Conservation (phyloP, 2,113 vertebrate genomes). For the Phycodurus eques region DNA sequence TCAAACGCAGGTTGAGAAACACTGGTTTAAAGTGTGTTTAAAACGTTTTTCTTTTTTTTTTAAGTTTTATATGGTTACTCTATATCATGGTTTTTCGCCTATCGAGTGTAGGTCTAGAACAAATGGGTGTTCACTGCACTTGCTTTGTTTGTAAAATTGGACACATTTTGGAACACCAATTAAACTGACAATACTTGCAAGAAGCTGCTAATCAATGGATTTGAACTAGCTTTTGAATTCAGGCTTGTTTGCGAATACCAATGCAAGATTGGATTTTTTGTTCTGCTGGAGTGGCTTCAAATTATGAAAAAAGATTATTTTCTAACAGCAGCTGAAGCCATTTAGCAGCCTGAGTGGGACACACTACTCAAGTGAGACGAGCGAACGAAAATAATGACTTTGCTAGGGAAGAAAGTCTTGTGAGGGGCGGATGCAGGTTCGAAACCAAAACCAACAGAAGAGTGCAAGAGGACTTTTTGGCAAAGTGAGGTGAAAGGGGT, state of each 20-base stretch:
- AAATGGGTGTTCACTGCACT: no score
- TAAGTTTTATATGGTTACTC: no score
- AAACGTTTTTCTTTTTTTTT: no score
- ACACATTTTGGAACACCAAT: conserved; percentile 25
- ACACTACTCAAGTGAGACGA: conserved; percentile 11
- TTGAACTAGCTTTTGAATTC: conserved; percentile 35
- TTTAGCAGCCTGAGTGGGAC: conserved; percentile 13
- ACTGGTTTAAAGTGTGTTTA: no score
- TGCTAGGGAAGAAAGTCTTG: neutral
- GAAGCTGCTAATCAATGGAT: conserved; percentile 29
- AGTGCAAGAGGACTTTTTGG: conserved; percentile 18
- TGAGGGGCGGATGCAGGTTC: neutral
- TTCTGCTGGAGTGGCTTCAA: conserved; percentile 12
- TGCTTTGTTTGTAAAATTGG: conserved; percentile 34
- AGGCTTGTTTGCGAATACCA: conserved; percentile 18
- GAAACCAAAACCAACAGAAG: conserved; percentile 16
- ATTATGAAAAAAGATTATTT: conserved; percentile 22
- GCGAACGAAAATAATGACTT: conserved; percentile 17
- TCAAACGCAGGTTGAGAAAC: no score
- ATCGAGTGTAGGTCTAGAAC: no score
- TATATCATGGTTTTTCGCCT: no score
- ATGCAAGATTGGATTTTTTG: conserved; percentile 24
- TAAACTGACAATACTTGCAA: conserved; percentile 11
- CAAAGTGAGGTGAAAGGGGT: conserved; percentile 2
- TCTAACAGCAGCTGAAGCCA: conserved; percentile 20